Conservation (phyloP, 37 sponge, comb jelly and placozoan genomes). For the Halisarca cf. caerulea region DNA sequence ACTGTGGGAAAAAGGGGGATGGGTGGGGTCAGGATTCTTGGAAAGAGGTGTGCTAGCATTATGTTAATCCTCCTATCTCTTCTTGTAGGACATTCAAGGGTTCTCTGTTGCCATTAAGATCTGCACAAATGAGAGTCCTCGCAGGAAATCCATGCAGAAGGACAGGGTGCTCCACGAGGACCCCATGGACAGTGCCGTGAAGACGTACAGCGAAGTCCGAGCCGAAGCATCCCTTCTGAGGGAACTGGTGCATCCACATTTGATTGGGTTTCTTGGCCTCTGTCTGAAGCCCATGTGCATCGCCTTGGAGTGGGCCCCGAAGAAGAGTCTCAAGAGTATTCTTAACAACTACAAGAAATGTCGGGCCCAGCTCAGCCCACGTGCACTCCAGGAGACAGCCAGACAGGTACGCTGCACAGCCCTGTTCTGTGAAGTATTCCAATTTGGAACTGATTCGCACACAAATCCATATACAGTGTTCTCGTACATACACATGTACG, state of each 20-base stretch:
- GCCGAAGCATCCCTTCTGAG: constrained; percentile 78
- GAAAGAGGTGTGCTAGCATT: background rate
- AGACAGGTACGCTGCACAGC: constrained; percentile 48
- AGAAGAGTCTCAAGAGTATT: constrained; percentile 54
- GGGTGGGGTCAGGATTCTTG: no score
- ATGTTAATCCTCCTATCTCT: background rate
- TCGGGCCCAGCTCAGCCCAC: constrained; percentile 63
- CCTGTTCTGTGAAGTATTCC: background rate
- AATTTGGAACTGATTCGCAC: no score
- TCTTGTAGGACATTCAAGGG: constrained; percentile 67
- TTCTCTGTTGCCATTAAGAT: constrained; percentile 83
- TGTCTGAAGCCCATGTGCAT: constrained; percentile 78
- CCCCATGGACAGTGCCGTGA: background rate
- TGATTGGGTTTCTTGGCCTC: constrained; percentile 78
- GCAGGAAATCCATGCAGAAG: background rate
- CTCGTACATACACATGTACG: background rate
- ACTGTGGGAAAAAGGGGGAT: no score
- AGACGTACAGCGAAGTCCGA: constrained; percentile 46
- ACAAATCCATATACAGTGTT: no score
- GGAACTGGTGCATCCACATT: constrained; percentile 60
- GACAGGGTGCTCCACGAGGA: constrained; percentile 60
- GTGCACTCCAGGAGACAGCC: constrained; percentile 54
- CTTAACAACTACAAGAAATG: constrained; percentile 64
- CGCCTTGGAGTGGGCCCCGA: constrained; percentile 91
- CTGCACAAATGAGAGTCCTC: constrained; percentile 19